Percentiles rank a stretch among this genome's conserved stretches.
Evolutionary conservation across 2,888 invertebrate genomes (phyloP).

Genomic region (Pimpla rufipes): DNA sequence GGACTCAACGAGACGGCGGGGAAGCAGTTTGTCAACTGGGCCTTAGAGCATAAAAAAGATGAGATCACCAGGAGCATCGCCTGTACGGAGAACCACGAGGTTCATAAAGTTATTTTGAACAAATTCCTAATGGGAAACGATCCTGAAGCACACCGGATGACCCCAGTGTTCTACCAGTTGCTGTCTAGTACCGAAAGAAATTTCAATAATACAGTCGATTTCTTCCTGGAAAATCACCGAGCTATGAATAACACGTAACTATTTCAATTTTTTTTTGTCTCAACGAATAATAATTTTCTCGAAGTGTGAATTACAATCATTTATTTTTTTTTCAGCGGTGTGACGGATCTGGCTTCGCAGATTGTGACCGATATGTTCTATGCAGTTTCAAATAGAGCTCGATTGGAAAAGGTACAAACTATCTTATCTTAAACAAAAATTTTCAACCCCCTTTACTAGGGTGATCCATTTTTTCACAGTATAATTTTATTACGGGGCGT

Average conservation of each 20-base stretch:
- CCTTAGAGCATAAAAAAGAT: not conserved
- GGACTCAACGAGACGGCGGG: slow-evolving; percentile 49
- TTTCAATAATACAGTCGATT: slow-evolving; percentile 69
- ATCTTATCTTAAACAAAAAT: too few species aligned
- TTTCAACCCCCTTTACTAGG: too few species aligned
- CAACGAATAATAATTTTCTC: not conserved
- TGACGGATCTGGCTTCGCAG: not conserved
- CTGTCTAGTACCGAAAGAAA: slow-evolving; percentile 59
- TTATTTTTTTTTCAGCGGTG: too few species aligned
- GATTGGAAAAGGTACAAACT: slow-evolving; percentile 51
- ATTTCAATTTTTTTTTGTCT: not conserved
- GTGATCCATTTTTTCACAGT: too few species aligned
- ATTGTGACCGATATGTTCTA: not conserved
- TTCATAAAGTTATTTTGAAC: slow-evolving; percentile 75
- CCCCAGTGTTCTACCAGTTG: too few species aligned
- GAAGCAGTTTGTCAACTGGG: slow-evolving; percentile 25
- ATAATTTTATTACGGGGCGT: too few species aligned
- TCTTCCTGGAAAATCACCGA: slow-evolving; percentile 54
- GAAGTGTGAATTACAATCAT: not conserved
- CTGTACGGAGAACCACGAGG: slow-evolving; percentile 84
- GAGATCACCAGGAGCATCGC: slow-evolving; percentile 78
- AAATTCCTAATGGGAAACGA: not conserved
- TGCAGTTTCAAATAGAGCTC: not conserved
- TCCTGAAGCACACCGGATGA: too few species aligned
- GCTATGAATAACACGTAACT: slow-evolving; percentile 46